phyloP scores from a whole-genome alignment of 2,888 invertebrate genomes.

The Silvanus unidentatus region DNA sequence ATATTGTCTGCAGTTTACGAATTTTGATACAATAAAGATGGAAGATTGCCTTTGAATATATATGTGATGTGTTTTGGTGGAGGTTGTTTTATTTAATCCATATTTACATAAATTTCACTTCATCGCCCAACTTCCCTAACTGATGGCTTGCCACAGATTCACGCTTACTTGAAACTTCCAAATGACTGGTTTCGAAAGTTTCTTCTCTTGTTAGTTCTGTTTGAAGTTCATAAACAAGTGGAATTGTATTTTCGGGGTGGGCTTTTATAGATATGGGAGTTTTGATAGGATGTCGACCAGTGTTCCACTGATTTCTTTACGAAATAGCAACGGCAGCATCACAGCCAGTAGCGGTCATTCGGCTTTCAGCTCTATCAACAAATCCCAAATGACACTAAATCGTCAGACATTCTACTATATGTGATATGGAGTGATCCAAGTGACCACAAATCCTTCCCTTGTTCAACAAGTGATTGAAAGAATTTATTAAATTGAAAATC shows the following conservation, averaged over 20 bases:
- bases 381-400: background rate
- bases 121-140: slow-evolving; percentile 25
- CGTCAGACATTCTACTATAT: background rate
- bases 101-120: slow-evolving; percentile 40
- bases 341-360: background rate
- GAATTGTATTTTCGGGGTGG: background rate
- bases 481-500: too few species aligned
- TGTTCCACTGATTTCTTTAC: background rate
- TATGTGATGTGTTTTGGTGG: slow-evolving; percentile 6
- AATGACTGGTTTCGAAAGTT: background rate
- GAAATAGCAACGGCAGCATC: background rate
- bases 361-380: background rate
- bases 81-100: slow-evolving; percentile 35
- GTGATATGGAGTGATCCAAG: too few species aligned
- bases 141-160: slow-evolving; percentile 2
- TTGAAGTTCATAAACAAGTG: slow-evolving; percentile 2
- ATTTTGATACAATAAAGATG: slow-evolving; percentile 29
- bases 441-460: background rate
- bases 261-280: background rate
- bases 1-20: slow-evolving; percentile 33
- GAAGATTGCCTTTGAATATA: slow-evolving; percentile 17
- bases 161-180: slow-evolving; percentile 3
- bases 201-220: background rate
- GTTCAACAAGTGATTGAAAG: background rate
- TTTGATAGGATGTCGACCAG: too few species aligned